Percentiles rank a stretch among this genome's conserved stretches.
phyloP scores from a whole-genome alignment of 2,113 vertebrate species.

The Stercorarius parasiticus region DNA sequence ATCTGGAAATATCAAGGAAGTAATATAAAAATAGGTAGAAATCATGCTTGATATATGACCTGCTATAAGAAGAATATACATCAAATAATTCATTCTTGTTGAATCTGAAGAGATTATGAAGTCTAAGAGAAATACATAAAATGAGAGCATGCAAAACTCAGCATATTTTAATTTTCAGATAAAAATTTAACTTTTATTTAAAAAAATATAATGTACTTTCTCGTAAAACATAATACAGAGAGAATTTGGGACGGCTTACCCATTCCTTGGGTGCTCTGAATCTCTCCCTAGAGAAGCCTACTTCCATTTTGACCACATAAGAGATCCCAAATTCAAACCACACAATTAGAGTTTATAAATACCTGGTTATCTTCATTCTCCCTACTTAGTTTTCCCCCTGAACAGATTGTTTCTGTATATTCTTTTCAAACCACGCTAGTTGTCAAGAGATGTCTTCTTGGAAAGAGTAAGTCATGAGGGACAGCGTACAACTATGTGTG shows the following conservation, averaged over 20 bases:
- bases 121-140: background rate
- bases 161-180: background rate
- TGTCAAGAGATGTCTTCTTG: background rate
- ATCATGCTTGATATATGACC: background rate
- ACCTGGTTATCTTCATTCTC: background rate
- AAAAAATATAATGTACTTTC: background rate
- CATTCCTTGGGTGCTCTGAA: background rate
- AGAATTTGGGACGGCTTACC: background rate
- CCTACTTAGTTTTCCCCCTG: background rate
- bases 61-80: background rate
- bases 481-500: background rate
- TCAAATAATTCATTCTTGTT: background rate
- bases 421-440: background rate
- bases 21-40: background rate
- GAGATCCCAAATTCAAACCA: background rate
- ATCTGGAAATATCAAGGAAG: background rate
- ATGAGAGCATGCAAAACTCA: background rate
- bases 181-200: background rate
- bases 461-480: background rate
- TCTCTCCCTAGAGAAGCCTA: background rate
- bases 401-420: background rate
- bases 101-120: background rate
- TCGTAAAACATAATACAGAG: background rate
- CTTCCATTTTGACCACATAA: background rate
- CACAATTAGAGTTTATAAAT: background rate